Evolutionary conservation across 1,140 invertebrate genomes (phyloP), one percentile per base, ranked within the genome.

Genomic region (Cepaea nemoralis): DNA sequence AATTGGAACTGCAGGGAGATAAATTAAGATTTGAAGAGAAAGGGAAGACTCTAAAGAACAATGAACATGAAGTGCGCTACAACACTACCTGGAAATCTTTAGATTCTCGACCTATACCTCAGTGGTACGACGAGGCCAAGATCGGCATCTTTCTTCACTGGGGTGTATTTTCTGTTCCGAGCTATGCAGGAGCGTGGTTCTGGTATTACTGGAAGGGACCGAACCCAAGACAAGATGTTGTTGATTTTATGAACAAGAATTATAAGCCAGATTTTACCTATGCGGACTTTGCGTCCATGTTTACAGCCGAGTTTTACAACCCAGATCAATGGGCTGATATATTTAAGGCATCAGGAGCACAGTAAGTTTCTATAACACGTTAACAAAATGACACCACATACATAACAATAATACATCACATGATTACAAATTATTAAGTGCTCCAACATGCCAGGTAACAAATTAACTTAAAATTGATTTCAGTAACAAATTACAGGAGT

Each of bases 61-160:
- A 70, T 3, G 14, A 35, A 35, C 19, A 70, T 12, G 69, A 70
- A 3, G 27, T 10, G 33, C 81, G 76, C 10, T 89, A 89, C 80
- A 63, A 80, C 35, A 86, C 89, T 22, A 86, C 59, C 39, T 92
- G 92, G 92, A 77, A 88, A 3, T 92, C 91, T 14, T 59, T 92
- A 24, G 92, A 92, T 80, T 75, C 82, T 0, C 84, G 92, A 31
- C 92, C 92, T 0, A 76, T 92, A 45, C 92, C 92, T 8, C 27
- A 40, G 1, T 92, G 92, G 92, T 92, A 90, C 81, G 92, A 92
- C 69, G 86, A 91, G 12, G 88, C 87, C 10, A 92, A 92, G 83
- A 77, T 92, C 50, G 92, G 92, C 19, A 92, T 92, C 35, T 92
- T 92, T 81, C 74, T 92, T 19, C 91, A 92, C 83, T 92, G 91